Conservation (phyloP, 2,888 invertebrate species). For the Odontomyia ornata region DNA sequence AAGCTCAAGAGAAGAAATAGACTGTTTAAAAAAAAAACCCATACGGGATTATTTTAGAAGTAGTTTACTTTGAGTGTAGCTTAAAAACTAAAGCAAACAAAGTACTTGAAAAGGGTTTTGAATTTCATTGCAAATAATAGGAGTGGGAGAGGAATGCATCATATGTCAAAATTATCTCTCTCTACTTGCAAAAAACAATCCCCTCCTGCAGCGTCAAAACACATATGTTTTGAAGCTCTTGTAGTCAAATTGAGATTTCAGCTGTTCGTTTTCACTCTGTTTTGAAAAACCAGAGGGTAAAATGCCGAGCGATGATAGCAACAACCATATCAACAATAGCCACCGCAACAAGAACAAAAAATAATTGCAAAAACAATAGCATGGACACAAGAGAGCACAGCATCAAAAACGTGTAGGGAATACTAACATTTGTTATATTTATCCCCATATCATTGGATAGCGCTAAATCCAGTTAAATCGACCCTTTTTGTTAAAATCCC, state of each 20-base stretch:
- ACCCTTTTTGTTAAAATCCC: constrained; percentile 44
- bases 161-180: too few species aligned
- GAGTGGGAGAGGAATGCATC: too few species aligned
- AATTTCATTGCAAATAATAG: too few species aligned
- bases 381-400: constrained; percentile 18
- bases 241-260: constrained; percentile 3
- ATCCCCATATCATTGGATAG: constrained; percentile 47
- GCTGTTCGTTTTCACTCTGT: constrained; percentile 9
- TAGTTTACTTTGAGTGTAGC: too few species aligned
- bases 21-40: too few species aligned
- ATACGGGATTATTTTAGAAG: too few species aligned
- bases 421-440: constrained; percentile 36
- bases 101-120: too few species aligned
- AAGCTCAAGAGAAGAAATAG: too few species aligned
- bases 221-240: background rate
- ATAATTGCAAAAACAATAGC: constrained; percentile 7
- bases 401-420: constrained; percentile 23
- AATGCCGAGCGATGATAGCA: background rate
- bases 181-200: too few species aligned
- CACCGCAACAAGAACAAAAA: background rate
- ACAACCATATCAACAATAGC: background rate
- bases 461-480: constrained; percentile 49
- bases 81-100: too few species aligned
- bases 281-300: background rate
- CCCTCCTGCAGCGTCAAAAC: background rate